Evolutionary conservation across 2,888 invertebrate species (phyloP), one percentile per base, ranked within the genome.

Genomic region (Autographa pulchrina): DNA sequence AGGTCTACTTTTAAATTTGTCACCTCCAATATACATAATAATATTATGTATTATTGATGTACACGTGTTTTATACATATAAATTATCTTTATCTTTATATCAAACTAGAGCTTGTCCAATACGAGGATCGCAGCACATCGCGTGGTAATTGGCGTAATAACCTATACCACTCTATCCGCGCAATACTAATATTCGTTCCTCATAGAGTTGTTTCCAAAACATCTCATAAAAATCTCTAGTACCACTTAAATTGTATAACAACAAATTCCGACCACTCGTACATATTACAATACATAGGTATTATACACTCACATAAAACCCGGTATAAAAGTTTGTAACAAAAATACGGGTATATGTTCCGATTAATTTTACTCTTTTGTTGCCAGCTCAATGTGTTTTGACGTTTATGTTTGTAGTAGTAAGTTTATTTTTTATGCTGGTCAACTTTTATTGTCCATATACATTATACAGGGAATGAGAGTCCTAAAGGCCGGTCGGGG

Each of bases 331-430:
- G 41, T 77, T 72, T 35, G 43, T 58, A 54, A 74, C 67, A 68
- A 78, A 81, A 78, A 76, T 56, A 72, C 59, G 16, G 7, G 48
- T 74, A 80, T 80, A 74, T 72, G 64, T 76, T 68, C 69, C 65
- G 69, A 81, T 72, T 62, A 70, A 38, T 81, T 65, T 78, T 75
- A 75, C 64, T 61, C 43, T 41, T 58, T 80, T 82, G 76, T 63
- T 69, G 56, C 61, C 25, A 25, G 16, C 20, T 38, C 67, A 25
- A 71, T 68, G 69, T 82, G 70, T 74, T 78, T 68, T 70, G 75
- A 70, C 80, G 61, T 69, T 52, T 65, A 74, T 70, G 41, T 62
- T 52, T 25, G n/a, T 64, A 59, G 65, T 78, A 58, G 63, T 65
- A 14, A 14, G 59, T 48, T 54, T 62, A 31, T 52, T 76, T 80